These are phyloP conservation scores for Calliphora vicina DNA, from an alignment of 1,140 invertebrate genomes.

Conservation along the genomic window DNA sequence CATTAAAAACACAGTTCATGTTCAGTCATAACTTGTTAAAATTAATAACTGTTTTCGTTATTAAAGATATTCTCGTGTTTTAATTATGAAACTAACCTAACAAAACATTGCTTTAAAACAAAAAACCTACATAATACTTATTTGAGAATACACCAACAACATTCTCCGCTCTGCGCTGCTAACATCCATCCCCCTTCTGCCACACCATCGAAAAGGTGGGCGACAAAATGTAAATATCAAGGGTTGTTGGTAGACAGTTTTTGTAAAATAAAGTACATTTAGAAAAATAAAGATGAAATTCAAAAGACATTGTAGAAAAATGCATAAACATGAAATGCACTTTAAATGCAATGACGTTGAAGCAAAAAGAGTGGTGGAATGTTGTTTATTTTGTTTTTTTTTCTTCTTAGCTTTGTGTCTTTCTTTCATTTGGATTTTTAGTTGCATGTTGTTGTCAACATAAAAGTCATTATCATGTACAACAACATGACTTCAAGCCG, in stretches of 20 bases:
- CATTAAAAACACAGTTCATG: neutral
- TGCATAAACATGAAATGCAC: constrained; percentile 9
- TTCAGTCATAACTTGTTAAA: neutral
- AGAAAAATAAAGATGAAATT: neutral
- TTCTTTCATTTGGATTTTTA: neutral
- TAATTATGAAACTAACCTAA: neutral
- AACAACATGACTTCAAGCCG: neutral
- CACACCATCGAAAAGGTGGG: neutral
- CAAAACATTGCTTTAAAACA: neutral
- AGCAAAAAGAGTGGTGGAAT: neutral
- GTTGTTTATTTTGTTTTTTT: neutral
- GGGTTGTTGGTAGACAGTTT: neutral
- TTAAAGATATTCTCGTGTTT: neutral
- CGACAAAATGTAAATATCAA: neutral
- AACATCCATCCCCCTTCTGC: neutral
- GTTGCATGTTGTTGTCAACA: neutral
- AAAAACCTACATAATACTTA: neutral
- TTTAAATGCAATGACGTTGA: constrained; percentile 9
- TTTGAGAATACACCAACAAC: neutral
- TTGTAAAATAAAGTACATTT: constrained; percentile 1
- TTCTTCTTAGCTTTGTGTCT: too few relatives aligned
- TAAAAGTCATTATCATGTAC: constrained; percentile 10
- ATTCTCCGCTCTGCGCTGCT: neutral
- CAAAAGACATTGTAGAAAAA: neutral
- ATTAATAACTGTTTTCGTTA: neutral